These are phyloP conservation scores for Pseudorhombus dupliciocellatus DNA, from an alignment of 2,113 vertebrate genomes.

Conservation along the genomic window DNA sequence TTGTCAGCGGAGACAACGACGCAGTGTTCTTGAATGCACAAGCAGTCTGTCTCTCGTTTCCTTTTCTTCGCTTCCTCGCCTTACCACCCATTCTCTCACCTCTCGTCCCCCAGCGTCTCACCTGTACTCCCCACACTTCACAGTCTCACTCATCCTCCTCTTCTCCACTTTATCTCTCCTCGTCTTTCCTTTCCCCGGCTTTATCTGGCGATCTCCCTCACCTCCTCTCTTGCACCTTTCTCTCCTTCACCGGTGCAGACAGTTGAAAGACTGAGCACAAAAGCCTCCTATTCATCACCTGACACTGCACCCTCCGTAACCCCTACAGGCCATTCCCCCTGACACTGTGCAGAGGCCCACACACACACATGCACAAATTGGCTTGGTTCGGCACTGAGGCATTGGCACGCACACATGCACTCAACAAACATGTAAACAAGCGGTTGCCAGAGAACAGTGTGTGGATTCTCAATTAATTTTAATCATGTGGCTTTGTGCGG, in stretches of 20 bases:
- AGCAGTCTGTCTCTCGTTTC: conserved; percentile 27
- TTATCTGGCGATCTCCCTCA: conserved; percentile 65
- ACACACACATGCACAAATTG: conserved; percentile 26
- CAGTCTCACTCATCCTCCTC: conserved; percentile 53
- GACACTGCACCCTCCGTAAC: conserved; percentile 73
- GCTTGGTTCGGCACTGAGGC: conserved; percentile 54
- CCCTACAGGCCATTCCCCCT: conserved; percentile 70
- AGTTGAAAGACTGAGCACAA: conserved; percentile 73
- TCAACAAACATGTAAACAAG: conserved; percentile 74
- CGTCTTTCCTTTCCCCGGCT: conserved; percentile 51
- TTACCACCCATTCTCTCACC: conserved; percentile 60
- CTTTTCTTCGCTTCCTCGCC: conserved; percentile 58
- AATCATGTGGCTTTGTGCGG: conserved; percentile 66
- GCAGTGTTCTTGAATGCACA: conserved; percentile 61
- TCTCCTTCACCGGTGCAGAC: conserved; percentile 72
- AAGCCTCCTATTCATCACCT: conserved; percentile 77
- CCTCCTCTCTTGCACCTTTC: conserved; percentile 68
- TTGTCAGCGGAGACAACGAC: conserved; percentile 41
- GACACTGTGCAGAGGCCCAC: conserved; percentile 50
- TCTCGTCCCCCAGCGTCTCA: conserved; percentile 38
- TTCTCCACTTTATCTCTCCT: conserved; percentile 37
- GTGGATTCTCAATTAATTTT: conserved; percentile 74
- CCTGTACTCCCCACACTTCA: conserved; percentile 59
- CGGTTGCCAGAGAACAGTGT: conserved; percentile 73
- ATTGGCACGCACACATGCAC: conserved; percentile 63